Percentiles rank a stretch among this genome's conserved stretches.
These are phyloP conservation scores for Euura lappo DNA, from an alignment of 1,140 invertebrate genomes.

Conservation along the genomic window DNA sequence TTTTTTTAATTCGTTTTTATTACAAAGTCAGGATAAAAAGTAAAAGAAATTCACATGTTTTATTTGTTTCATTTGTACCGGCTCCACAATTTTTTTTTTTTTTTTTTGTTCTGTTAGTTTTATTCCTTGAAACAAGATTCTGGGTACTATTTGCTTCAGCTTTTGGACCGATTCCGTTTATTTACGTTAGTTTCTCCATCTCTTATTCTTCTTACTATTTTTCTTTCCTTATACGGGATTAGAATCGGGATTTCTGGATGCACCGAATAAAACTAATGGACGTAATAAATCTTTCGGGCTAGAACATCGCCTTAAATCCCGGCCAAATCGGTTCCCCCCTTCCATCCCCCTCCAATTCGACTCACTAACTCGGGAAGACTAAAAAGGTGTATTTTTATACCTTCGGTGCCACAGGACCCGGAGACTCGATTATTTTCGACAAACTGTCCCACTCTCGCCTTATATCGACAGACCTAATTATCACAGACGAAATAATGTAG, in stretches of 20 bases:
- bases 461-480: too few species aligned
- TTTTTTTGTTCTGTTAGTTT: background rate
- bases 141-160: background rate
- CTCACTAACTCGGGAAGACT: background rate
- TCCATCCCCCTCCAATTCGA: slow-evolving; percentile 15
- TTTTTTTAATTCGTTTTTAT: too few species aligned
- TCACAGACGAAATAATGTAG: too few species aligned
- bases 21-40: background rate
- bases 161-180: slow-evolving; percentile 19
- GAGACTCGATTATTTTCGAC: too few species aligned
- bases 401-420: background rate
- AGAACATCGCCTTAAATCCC: slow-evolving; percentile 36
- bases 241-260: slow-evolving; percentile 33
- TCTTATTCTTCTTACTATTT: slow-evolving; percentile 5
- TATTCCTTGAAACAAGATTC: background rate
- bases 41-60: background rate
- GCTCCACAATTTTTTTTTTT: background rate
- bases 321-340: slow-evolving; percentile 29
- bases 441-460: too few species aligned
- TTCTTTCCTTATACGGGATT: slow-evolving; percentile 35
- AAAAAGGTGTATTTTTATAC: slow-evolving; percentile 7
- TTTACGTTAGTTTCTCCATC: background rate
- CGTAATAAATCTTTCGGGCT: slow-evolving; percentile 37
- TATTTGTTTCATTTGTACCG: background rate
- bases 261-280: slow-evolving; percentile 41